Base-by-base conservation (phyloP, 2,797 vertebrate genomes). In the Acanthornis magna region DNA sequence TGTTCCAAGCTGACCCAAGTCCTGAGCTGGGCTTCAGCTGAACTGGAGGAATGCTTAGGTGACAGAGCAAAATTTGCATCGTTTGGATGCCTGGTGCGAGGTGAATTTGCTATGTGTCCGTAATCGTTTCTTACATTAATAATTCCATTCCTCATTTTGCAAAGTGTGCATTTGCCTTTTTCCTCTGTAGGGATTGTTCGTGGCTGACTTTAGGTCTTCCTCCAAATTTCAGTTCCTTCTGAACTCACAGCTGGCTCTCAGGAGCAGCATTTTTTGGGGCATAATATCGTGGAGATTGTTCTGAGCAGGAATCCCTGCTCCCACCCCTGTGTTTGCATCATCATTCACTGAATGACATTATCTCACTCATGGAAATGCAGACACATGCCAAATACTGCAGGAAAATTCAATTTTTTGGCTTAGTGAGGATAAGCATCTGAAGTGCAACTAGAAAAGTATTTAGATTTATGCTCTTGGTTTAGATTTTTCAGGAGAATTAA, bases 291-390 rank as follows among this genome's bases (percentile, higher is more conserved):
- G 32, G 57, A 32, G 53, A 60, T 6, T 47, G 5, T 51, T 79
- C 22, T 50, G 62, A 92, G 77, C 68, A 81, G 77, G 70, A 78
- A 61, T 79, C 42, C 26, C 21, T 76, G 71, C 82, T 92, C 81
- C 85, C 68, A 48, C 19, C 47, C 6, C 58, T 38, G 9, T 34
- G 60, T 67, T 87, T 94, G 66, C 92, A 70, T 93, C 89, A 83
- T 51, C 66, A 4, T 18, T n/a, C 87, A 26, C 7, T 62, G 58
- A 53, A 23, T 76, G 82, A 50, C 84, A 54, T 88, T 73, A 70
- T 84, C 77, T 93, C 80, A 51, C 34, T 40, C 22, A 68, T 91
- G 85, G 53, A 91, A 88, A 68, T 76, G 21, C 20, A 94, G 51
- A 53, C 63, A 88, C 23, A 3, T 81, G 77, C 76, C 83, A 88